These are phyloP conservation scores for Lophura nycthemera DNA, from an alignment of 2,113 vertebrate species.

Conservation along the genomic window DNA sequence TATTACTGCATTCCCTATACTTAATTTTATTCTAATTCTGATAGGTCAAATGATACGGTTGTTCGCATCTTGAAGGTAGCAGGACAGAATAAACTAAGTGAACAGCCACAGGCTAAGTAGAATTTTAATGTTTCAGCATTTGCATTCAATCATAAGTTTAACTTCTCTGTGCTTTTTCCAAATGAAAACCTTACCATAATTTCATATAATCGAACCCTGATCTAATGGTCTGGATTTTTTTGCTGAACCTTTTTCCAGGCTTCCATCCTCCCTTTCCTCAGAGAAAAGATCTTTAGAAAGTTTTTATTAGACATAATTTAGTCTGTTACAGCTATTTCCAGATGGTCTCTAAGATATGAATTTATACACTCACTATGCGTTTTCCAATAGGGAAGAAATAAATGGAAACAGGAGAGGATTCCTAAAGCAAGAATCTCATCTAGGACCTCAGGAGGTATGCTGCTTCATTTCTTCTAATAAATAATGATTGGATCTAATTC, in stretches of 20 bases:
- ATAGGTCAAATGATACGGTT: neutral
- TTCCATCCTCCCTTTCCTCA: neutral
- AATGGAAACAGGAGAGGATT: neutral
- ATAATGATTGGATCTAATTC: neutral
- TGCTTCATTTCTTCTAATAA: constrained; percentile 12
- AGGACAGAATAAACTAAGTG: neutral
- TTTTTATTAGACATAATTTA: neutral
- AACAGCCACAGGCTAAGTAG: neutral
- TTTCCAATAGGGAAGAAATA: constrained; percentile 23
- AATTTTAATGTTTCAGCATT: neutral
- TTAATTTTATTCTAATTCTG: neutral
- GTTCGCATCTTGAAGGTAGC: neutral
- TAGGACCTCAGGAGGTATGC: neutral
- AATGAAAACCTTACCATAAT: neutral
- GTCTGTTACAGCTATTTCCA: constrained; percentile 20
- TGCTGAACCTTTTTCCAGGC: neutral
- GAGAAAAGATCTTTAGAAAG: neutral
- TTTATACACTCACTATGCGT: neutral
- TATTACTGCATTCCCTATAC: neutral
- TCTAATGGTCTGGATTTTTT: neutral
- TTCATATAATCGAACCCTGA: neutral
- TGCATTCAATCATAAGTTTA: neutral
- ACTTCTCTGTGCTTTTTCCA: neutral
- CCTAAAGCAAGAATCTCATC: neutral
- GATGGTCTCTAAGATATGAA: neutral